Evolutionary conservation across 2,888 invertebrate genomes (phyloP).

Genomic region (Drosophila sordidula): DNA sequence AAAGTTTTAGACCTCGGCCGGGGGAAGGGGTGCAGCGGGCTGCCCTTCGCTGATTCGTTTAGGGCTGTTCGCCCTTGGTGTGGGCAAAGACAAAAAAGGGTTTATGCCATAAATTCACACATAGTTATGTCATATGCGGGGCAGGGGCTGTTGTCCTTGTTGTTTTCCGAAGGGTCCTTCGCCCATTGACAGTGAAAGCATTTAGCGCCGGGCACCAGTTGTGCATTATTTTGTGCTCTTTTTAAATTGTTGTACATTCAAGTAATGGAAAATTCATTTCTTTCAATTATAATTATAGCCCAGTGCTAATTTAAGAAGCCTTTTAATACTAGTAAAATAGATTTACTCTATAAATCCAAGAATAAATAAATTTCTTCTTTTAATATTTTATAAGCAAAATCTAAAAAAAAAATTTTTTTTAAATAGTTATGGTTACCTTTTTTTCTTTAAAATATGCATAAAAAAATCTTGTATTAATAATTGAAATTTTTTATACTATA

Average conservation of each 20-base stretch:
- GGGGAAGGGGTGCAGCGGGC: constrained; percentile 19
- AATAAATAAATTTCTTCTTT: too few relatives aligned
- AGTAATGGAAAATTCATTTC: too few relatives aligned
- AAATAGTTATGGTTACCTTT: too few relatives aligned
- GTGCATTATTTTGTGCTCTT: constrained; percentile 45
- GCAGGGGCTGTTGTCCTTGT: constrained; percentile 32
- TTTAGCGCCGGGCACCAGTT: constrained; percentile 40
- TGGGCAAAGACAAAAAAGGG: constrained; percentile 61
- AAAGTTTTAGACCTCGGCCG: constrained; percentile 6
- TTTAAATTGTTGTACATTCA: constrained; percentile 45
- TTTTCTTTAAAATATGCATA: too few relatives aligned
- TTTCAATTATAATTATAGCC: too few relatives aligned
- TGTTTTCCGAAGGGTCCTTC: constrained; percentile 39
- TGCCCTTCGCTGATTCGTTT: constrained; percentile 68
- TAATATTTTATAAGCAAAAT: too few relatives aligned
- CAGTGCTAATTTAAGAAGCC: too few relatives aligned
- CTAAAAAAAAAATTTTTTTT: too few relatives aligned
- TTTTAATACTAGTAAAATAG: too few relatives aligned
- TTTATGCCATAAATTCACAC: constrained; percentile 81
- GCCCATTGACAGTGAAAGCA: constrained; percentile 26
- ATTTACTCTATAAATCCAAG: too few relatives aligned
- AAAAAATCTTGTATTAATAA: too few relatives aligned
- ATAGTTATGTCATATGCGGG: constrained; percentile 75
- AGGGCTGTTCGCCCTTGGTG: constrained; percentile 19
- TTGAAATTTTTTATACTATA: too few relatives aligned